phyloP scores from a whole-genome alignment of 2,888 invertebrate genomes.

The Herminia tarsipennalis region DNA sequence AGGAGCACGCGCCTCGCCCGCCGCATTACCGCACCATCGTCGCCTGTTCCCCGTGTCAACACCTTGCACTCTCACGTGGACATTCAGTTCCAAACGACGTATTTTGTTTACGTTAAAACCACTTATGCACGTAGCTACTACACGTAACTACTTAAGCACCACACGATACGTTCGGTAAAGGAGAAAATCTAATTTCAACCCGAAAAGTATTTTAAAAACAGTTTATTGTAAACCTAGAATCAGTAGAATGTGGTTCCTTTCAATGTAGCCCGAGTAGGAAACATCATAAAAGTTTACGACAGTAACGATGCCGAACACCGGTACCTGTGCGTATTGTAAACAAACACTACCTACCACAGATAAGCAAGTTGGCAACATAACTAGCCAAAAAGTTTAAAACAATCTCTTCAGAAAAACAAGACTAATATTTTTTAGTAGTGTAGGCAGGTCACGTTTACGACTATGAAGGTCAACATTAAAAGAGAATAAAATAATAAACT shows the following conservation, averaged over 20 bases:
- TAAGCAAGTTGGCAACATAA: slow-evolving; percentile 63
- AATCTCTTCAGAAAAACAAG: slow-evolving; percentile 48
- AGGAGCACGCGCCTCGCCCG: slow-evolving; percentile 61
- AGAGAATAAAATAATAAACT: slow-evolving; percentile 16
- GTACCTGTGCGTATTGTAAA: slow-evolving; percentile 61
- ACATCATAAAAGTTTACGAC: slow-evolving; percentile 51
- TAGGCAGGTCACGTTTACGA: slow-evolving; percentile 37
- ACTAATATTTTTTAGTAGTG: slow-evolving; percentile 39
- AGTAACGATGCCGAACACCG: slow-evolving; percentile 47
- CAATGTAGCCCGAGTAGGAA: slow-evolving; percentile 27
- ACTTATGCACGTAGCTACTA: slow-evolving; percentile 12
- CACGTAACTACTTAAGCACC: too few species aligned
- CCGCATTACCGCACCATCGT: slow-evolving; percentile 71
- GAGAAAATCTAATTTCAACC: neutral
- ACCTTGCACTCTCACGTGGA: slow-evolving; percentile 73
- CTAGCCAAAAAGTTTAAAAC: slow-evolving; percentile 48
- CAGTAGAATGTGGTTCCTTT: slow-evolving; percentile 23
- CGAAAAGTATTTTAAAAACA: neutral
- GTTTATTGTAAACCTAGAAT: slow-evolving; percentile 2
- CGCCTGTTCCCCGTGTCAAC: slow-evolving; percentile 47
- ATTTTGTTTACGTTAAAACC: slow-evolving; percentile 55
- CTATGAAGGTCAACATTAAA: slow-evolving; percentile 44
- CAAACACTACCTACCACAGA: slow-evolving; percentile 65
- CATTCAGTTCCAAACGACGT: slow-evolving; percentile 69
- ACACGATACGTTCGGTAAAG: too few species aligned